These are phyloP conservation scores for Leucophenga varia DNA, from an alignment of 1,140 invertebrate genomes.

Conservation along the genomic window DNA sequence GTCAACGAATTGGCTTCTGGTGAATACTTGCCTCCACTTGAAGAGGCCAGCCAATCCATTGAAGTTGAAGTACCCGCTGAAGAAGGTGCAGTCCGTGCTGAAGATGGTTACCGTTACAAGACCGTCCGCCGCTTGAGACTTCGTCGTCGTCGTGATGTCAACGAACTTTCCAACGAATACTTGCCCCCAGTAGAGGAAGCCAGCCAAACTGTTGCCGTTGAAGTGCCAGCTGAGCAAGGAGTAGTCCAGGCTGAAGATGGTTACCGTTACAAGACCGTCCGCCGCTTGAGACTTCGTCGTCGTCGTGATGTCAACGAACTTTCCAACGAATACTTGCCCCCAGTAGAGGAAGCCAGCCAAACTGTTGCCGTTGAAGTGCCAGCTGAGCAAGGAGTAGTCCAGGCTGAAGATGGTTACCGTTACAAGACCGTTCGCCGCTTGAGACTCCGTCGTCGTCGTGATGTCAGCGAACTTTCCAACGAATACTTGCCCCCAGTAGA, in stretches of 20 bases:
- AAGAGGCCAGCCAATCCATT: constrained; percentile 9
- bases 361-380: constrained; percentile 8
- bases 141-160: constrained; percentile 39
- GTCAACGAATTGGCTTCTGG: constrained; percentile 30
- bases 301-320: constrained; percentile 42
- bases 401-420: constrained; percentile 32
- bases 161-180: constrained; percentile 27
- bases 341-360: constrained; percentile 23
- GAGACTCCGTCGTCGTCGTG: constrained; percentile 34
- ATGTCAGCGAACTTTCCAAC: constrained; percentile 30
- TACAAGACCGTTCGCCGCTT: constrained; percentile 31
- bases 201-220: constrained; percentile 9
- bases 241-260: neutral
- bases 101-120: constrained; percentile 42
- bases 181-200: constrained; percentile 30
- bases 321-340: constrained; percentile 32
- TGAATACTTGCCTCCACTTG: constrained; percentile 35
- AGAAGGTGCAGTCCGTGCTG: constrained; percentile 16
- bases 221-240: constrained; percentile 3
- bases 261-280: constrained; percentile 33
- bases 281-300: constrained; percentile 26
- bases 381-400: constrained; percentile 14
- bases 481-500: constrained; percentile 42
- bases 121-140: constrained; percentile 35
- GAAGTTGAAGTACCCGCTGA: constrained; percentile 5